Percentiles rank a stretch among this genome's conserved stretches.
These are phyloP conservation scores for Propithecus deckenii DNA, from an alignment of 2,797 vertebrate genomes.

Conservation along the genomic window DNA sequence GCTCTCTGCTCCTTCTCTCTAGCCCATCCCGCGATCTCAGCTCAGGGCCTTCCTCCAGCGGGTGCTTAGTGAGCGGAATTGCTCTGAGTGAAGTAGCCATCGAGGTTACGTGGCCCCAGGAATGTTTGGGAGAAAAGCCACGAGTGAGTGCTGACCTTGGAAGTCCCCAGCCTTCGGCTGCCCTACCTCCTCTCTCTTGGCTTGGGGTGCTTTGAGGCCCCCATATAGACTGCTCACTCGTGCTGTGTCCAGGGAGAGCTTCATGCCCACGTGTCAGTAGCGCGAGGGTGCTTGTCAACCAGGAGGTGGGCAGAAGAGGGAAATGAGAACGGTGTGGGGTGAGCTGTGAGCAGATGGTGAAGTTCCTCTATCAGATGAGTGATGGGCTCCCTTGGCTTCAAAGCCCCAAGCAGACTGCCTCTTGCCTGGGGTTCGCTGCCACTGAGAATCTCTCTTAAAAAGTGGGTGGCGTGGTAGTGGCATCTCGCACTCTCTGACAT, in stretches of 20 bases:
- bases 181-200: not conserved
- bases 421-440: not conserved
- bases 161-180: not conserved
- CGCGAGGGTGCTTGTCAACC: not conserved
- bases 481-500: accelerated
- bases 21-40: not conserved
- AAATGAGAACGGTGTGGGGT: not conserved
- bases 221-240: not conserved
- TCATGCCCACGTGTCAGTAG: not conserved
- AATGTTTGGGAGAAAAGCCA: not conserved
- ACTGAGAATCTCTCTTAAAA: not conserved
- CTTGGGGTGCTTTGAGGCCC: not conserved
- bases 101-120: not conserved
- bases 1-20: not conserved
- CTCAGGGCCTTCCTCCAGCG: not conserved
- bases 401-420: not conserved
- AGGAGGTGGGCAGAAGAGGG: not conserved
- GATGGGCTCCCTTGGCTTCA: not conserved
- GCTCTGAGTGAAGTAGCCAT: not conserved
- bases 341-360: not conserved
- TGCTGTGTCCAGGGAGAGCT: not conserved
- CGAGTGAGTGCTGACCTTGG: not conserved
- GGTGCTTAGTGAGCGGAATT: not conserved
- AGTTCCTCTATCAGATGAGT: not conserved
- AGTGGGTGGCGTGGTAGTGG: not conserved